These are phyloP conservation scores for Bradypodion ventrale DNA, from an alignment of 2,797 vertebrate species.

Conservation along the genomic window DNA sequence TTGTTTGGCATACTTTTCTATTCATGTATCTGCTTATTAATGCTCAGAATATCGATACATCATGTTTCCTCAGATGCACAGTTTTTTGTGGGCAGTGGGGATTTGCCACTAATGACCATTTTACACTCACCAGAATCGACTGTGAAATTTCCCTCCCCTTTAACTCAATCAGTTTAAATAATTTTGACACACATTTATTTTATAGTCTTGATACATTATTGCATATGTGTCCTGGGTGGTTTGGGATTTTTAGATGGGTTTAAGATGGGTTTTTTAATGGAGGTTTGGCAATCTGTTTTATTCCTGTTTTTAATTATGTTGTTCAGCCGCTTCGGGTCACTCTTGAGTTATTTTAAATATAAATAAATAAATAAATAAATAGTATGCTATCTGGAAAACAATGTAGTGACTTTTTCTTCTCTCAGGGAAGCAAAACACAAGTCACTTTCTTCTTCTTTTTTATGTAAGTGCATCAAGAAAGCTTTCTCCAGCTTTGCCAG, in stretches of 20 bases:
- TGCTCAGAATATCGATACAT: not conserved
- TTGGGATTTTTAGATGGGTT: too few species aligned
- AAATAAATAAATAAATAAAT: too few species aligned
- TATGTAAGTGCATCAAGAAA: not conserved
- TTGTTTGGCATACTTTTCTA: not conserved
- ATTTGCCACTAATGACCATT: not conserved
- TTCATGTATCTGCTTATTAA: not conserved
- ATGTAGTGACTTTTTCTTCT: not conserved
- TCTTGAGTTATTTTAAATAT: too few species aligned
- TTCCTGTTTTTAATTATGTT: too few species aligned
- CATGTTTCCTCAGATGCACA: not conserved
- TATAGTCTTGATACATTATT: not conserved
- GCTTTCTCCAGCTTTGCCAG: conserved; percentile 16
- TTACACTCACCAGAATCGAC: not conserved
- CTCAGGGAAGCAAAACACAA: accelerated
- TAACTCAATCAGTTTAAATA: not conserved
- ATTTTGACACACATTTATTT: not conserved
- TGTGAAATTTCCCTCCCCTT: not conserved
- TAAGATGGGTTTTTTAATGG: too few species aligned
- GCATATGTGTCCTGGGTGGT: too few species aligned
- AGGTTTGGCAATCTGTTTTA: too few species aligned
- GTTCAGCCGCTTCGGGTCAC: too few species aligned
- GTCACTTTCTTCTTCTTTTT: not conserved
- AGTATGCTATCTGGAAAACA: not conserved
- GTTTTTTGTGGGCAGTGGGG: too few species aligned